Conservation (phyloP, 1,140 invertebrate species). For the Cherax destructor region DNA sequence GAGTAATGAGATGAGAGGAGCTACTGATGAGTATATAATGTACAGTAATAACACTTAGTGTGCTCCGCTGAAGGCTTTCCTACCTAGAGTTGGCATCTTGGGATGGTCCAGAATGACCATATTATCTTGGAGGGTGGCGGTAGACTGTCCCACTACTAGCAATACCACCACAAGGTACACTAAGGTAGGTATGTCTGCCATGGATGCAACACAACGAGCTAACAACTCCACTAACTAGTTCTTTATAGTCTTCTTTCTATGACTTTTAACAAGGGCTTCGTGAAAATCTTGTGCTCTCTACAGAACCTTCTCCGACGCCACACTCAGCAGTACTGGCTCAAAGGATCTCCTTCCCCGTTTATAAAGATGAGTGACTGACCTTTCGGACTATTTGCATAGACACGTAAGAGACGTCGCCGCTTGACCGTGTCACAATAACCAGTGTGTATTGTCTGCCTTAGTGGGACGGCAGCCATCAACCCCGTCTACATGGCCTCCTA, state of each 20-base stretch:
- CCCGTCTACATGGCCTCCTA: neutral
- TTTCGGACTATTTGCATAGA: neutral
- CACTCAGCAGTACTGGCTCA: neutral
- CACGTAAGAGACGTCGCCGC: conserved; percentile 31
- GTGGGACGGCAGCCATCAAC: neutral
- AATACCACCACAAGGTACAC: neutral
- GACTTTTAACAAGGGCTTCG: too few relatives aligned
- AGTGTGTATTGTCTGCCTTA: neutral
- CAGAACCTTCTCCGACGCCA: neutral
- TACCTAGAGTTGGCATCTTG: neutral
- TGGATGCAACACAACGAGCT: neutral
- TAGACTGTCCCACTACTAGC: neutral
- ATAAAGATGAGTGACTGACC: conserved; percentile 3
- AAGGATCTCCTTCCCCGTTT: neutral
- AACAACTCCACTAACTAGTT: too few relatives aligned
- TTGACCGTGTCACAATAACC: neutral
- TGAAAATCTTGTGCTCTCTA: neutral
- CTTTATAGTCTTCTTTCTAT: too few relatives aligned
- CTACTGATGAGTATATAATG: too few relatives aligned
- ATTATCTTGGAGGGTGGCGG: neutral
- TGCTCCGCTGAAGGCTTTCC: too few relatives aligned
- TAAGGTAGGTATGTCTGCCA: neutral
- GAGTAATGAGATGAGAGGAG: too few relatives aligned
- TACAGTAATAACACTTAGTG: too few relatives aligned
- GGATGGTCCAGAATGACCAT: neutral